A percentile compares a stretch with the other conserved stretches of the same genome.
Evolutionary conservation across 2,797 vertebrate genomes (phyloP).

Genomic region (Thaleichthys pacificus): DNA sequence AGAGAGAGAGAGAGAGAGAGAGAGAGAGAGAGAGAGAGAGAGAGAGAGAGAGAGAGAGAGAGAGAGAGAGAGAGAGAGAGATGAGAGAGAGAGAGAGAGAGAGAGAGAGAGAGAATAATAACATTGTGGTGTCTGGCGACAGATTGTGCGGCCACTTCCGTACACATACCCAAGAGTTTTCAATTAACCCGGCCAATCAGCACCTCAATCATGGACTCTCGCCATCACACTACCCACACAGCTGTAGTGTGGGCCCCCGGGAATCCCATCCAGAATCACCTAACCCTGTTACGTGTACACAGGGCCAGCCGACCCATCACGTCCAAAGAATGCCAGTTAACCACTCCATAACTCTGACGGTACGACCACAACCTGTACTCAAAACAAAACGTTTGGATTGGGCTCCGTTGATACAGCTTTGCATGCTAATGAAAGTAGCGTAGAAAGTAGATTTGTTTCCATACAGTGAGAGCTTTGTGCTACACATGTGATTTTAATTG

Average conservation of each 20-base stretch:
- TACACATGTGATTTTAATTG: neutral
- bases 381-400: neutral
- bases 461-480: neutral
- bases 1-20: too few relatives aligned
- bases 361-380: neutral
- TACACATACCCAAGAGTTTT: conserved; percentile 59
- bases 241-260: neutral
- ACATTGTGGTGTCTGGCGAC: conserved; percentile 16
- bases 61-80: too few relatives aligned
- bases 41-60: too few relatives aligned
- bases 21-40: too few relatives aligned
- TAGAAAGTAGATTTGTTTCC: neutral
- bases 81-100: too few relatives aligned
- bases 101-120: too few relatives aligned
- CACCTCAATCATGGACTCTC: conserved; percentile 60
- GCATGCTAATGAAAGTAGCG: neutral
- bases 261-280: too few relatives aligned
- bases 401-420: neutral
- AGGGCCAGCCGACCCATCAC: too few relatives aligned
- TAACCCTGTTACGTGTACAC: too few relatives aligned
- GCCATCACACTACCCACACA: conserved; percentile 47
- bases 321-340: too few relatives aligned
- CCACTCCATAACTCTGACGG: neutral
- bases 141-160: conserved; percentile 62
- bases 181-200: conserved; percentile 68